Conservation (phyloP, 2,888 invertebrate genomes). For the Holacanthella duospinosa region DNA sequence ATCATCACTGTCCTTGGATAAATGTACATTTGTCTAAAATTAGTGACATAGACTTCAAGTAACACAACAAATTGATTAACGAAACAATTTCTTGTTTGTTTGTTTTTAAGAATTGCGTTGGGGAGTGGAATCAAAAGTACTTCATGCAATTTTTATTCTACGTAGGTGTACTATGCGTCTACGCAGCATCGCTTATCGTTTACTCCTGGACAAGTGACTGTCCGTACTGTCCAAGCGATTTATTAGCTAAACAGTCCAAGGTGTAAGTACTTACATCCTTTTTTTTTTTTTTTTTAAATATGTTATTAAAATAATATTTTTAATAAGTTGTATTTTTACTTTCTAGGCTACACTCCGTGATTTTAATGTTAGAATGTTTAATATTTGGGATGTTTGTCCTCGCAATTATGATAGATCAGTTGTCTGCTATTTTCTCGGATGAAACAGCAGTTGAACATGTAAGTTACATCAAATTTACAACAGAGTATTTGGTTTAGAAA, state of each 20-base stretch:
- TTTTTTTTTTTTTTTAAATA: not conserved
- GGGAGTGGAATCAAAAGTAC: slow-evolving; percentile 82
- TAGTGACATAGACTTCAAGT: too few species aligned
- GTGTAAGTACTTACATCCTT: slow-evolving; percentile 50
- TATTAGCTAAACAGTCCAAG: slow-evolving; percentile 58
- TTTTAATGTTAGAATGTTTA: slow-evolving; percentile 66
- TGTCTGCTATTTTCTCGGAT: slow-evolving; percentile 70
- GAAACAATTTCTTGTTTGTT: slow-evolving; percentile 1
- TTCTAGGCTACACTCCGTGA: slow-evolving; percentile 66
- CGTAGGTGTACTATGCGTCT: slow-evolving; percentile 56
- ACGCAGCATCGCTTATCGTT: slow-evolving; percentile 59
- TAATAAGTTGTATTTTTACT: slow-evolving; percentile 14
- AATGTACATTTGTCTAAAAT: not conserved
- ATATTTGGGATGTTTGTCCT: slow-evolving; percentile 80
- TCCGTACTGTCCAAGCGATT: slow-evolving; percentile 53
- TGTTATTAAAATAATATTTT: not conserved
- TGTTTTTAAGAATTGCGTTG: slow-evolving; percentile 61
- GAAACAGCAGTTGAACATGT: slow-evolving; percentile 74
- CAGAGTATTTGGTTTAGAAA: not conserved
- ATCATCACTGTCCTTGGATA: slow-evolving; percentile 75
- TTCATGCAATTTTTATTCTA: slow-evolving; percentile 79
- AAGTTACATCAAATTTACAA: not conserved
- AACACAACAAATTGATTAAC: too few species aligned
- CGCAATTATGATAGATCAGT: slow-evolving; percentile 74
- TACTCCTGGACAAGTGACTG: slow-evolving; percentile 63